Evolutionary conservation across 2,888 invertebrate genomes (phyloP).

Genomic region (Caenorhabditis japonica): DNA sequence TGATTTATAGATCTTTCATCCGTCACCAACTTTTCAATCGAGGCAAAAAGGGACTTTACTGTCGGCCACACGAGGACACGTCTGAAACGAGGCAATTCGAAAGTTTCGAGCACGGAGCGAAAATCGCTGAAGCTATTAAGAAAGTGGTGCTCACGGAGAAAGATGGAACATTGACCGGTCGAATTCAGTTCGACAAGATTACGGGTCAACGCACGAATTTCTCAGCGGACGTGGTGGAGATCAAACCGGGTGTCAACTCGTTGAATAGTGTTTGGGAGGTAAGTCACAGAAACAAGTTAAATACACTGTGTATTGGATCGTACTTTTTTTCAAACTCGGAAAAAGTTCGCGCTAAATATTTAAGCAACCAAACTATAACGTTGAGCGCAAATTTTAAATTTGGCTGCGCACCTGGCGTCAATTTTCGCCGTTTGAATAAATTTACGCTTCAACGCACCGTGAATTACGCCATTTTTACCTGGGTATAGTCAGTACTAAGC

Average conservation of each 20-base stretch:
- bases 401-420: too few species aligned
- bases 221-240: slow-evolving; percentile 72
- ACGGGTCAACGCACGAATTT: slow-evolving; percentile 73
- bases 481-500: too few species aligned
- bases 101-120: slow-evolving; percentile 60
- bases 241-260: slow-evolving; percentile 72
- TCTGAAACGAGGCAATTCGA: slow-evolving; percentile 56
- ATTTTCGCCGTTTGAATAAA: too few species aligned
- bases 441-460: too few species aligned
- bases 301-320: neutral
- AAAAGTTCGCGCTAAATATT: too few species aligned
- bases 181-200: slow-evolving; percentile 72
- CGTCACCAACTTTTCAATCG: slow-evolving; percentile 62
- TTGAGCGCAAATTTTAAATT: too few species aligned
- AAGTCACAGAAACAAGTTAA: neutral
- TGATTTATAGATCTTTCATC: slow-evolving; percentile 53
- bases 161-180: slow-evolving; percentile 74
- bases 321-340: too few species aligned
- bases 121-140: slow-evolving; percentile 60
- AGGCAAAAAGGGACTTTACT: slow-evolving; percentile 63
- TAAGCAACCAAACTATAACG: too few species aligned
- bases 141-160: slow-evolving; percentile 63
- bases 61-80: slow-evolving; percentile 63
- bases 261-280: slow-evolving; percentile 76
- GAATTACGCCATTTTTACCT: too few species aligned